These are phyloP conservation scores for Bombus difficillimus DNA, from an alignment of 1,140 invertebrate genomes.

Conservation along the genomic window DNA sequence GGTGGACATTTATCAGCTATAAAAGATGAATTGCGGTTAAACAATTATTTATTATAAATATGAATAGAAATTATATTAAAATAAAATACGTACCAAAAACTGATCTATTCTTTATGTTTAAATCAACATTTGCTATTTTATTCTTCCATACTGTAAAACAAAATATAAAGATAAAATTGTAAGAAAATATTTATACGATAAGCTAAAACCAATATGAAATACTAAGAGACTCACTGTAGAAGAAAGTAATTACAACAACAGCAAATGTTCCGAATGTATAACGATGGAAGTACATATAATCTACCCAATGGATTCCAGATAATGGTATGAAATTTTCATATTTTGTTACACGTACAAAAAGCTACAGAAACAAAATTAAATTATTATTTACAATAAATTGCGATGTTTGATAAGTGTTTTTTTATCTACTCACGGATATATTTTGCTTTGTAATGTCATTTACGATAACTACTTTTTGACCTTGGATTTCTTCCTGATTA, in stretches of 20 bases:
- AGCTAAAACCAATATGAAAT: conserved; percentile 20
- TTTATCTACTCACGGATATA: conserved; percentile 75
- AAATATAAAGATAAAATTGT: conserved; percentile 15
- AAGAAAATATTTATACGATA: conserved; percentile 2
- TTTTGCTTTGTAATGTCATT: conserved; percentile 81
- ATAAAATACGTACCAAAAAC: conserved; percentile 74
- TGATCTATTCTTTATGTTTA: conserved; percentile 75
- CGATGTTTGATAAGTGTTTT: not conserved
- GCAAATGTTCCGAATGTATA: conserved; percentile 75
- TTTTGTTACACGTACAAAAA: conserved; percentile 77
- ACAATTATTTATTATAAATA: not conserved
- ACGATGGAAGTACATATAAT: conserved; percentile 77
- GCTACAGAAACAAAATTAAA: conserved; percentile 64
- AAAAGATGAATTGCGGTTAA: conserved; percentile 47
- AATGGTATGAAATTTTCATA: conserved; percentile 74
- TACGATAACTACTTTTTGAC: conserved; percentile 75
- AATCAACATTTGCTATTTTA: conserved; percentile 74
- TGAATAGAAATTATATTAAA: not conserved
- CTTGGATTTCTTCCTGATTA: conserved; percentile 78
- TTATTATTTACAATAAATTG: conserved; percentile 19
- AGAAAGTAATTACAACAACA: conserved; percentile 73
- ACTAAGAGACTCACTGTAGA: conserved; percentile 74
- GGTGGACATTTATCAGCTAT: conserved; percentile 79
- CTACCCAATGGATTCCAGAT: conserved; percentile 77
- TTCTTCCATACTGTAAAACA: conserved; percentile 77